phyloP scores from a whole-genome alignment of 2,113 vertebrate genomes.

The Electrona antarctica region DNA sequence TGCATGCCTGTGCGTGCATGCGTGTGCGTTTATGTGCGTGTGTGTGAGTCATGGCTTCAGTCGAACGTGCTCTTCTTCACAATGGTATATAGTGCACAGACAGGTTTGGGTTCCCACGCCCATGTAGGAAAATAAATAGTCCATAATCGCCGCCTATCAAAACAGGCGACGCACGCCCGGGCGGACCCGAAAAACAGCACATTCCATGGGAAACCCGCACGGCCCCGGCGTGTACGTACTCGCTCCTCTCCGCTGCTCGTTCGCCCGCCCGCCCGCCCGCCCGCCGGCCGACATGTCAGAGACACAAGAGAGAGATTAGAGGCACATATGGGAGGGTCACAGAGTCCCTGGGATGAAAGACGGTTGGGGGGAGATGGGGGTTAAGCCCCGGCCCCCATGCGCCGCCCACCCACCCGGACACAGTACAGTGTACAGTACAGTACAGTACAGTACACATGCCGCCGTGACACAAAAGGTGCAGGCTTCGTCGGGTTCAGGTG shows the following conservation, averaged over 20 bases:
- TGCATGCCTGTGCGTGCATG: neutral
- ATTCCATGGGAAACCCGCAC: slow-evolving; percentile 81
- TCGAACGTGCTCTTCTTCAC: slow-evolving; percentile 7
- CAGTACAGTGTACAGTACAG: no score
- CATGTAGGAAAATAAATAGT: slow-evolving; percentile 78
- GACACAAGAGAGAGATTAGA: slow-evolving; percentile 74
- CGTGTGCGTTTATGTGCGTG: slow-evolving; percentile 17
- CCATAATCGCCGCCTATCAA: slow-evolving; percentile 78
- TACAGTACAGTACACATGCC: no score
- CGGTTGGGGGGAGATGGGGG: slow-evolving; percentile 66
- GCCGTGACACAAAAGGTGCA: no score
- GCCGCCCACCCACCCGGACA: no score
- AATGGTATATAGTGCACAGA: slow-evolving; percentile 70
- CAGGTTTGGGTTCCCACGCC: slow-evolving; percentile 82
- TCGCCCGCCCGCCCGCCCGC: no score
- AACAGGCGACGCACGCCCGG: slow-evolving; percentile 71
- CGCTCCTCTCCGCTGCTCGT: slow-evolving; percentile 52
- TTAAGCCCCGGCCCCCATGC: no score
- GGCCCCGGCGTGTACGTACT: slow-evolving; percentile 78
- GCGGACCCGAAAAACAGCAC: slow-evolving; percentile 71
- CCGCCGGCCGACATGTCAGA: slow-evolving; percentile 65
- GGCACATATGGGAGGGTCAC: slow-evolving; percentile 68
- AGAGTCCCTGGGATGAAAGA: slow-evolving; percentile 66
- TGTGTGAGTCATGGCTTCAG: slow-evolving; percentile 54
- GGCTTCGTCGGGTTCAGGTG: no score